Percentiles rank a stretch among this genome's conserved stretches.
Conservation (phyloP, 2,888 invertebrate genomes). For the Liopterus haemorrhoidalis region DNA sequence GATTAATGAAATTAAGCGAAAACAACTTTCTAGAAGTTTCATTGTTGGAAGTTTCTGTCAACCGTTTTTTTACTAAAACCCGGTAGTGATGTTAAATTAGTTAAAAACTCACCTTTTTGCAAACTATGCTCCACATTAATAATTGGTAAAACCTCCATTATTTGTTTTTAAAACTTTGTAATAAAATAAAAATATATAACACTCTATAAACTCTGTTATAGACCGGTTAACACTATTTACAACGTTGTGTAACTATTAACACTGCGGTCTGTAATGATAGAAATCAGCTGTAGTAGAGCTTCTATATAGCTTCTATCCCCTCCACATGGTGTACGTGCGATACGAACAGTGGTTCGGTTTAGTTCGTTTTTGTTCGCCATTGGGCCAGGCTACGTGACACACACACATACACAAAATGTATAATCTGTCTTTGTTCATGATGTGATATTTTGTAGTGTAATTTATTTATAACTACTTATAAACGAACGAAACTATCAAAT, state of each 20-base stretch:
- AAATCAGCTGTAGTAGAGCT: slow-evolving; percentile 8
- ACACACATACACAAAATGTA: slow-evolving; percentile 5
- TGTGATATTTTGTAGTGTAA: slow-evolving; percentile 14
- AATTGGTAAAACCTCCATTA: slow-evolving; percentile 76
- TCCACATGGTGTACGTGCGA: slow-evolving; percentile 9
- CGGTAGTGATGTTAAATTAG: slow-evolving; percentile 1
- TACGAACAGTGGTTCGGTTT: not conserved
- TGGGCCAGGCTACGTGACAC: slow-evolving; percentile 12
- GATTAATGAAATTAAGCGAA: not conserved
- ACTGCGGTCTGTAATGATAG: slow-evolving; percentile 4
- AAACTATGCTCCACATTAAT: slow-evolving; percentile 72
- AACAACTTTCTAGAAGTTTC: not conserved
- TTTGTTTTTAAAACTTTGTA: slow-evolving; percentile 40
- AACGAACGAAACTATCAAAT: too few relatives aligned
- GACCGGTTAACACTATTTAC: too few relatives aligned
- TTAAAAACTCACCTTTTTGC: slow-evolving; percentile 60
- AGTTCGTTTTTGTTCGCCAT: slow-evolving; percentile 7
- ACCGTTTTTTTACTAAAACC: not conserved
- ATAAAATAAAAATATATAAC: too few relatives aligned
- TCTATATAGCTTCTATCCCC: slow-evolving; percentile 8
- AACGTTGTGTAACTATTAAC: too few relatives aligned
- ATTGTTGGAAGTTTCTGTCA: not conserved
- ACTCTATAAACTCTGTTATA: too few relatives aligned
- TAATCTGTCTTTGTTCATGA: slow-evolving; percentile 16
- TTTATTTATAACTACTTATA: too few relatives aligned